Conservation (phyloP, 2,888 invertebrate species). For the Mimas tiliae region DNA sequence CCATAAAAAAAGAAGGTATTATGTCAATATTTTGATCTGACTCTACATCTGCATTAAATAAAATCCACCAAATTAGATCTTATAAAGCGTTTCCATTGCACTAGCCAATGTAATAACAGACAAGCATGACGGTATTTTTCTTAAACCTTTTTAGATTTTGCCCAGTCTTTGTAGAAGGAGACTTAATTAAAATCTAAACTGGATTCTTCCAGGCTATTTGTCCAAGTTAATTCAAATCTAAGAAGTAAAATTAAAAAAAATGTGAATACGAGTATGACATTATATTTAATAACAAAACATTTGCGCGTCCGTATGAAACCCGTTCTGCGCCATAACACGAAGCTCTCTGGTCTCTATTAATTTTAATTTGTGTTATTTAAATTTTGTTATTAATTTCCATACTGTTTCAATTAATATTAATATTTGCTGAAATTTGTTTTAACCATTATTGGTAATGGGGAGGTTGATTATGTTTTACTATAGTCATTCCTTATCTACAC, state of each 20-base stretch:
- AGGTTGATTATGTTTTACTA: background rate
- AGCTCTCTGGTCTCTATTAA: background rate
- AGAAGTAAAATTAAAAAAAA: background rate
- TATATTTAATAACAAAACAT: constrained; percentile 19
- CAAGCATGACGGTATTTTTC: no score
- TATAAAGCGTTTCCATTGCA: no score
- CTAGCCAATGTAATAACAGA: no score
- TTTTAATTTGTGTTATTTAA: constrained; percentile 16
- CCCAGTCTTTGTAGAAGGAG: no score
- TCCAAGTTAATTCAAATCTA: background rate
- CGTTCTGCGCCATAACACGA: background rate
- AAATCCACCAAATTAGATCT: no score
- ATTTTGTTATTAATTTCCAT: constrained; percentile 1
- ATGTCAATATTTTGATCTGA: no score
- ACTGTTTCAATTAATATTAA: constrained; percentile 3
- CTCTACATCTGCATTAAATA: no score
- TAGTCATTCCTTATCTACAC: no score
- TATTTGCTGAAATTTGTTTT: no score
- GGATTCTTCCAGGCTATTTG: background rate
- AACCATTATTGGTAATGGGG: no score
- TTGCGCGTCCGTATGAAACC: background rate
- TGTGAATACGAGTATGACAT: constrained; percentile 2
- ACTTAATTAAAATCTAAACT: background rate
- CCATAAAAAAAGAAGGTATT: no score
- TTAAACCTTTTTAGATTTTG: no score